Evolutionary conservation across 2,113 vertebrate genomes (phyloP).

Genomic region (Cololabis saira): DNA sequence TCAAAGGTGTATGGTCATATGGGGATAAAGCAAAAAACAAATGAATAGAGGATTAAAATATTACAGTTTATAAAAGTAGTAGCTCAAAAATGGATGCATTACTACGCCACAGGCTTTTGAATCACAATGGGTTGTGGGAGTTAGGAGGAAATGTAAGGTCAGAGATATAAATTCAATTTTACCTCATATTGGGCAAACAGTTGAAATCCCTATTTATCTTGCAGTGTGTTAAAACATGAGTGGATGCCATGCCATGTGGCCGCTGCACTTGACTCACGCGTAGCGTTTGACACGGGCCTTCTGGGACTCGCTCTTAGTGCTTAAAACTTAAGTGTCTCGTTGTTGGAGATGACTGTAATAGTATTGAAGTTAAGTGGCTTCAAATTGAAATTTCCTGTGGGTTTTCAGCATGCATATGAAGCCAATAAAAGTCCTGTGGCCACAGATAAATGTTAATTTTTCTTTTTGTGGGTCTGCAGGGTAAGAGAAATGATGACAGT

Average conservation of each 20-base stretch:
- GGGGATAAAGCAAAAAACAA: slow-evolving; percentile 17
- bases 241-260: slow-evolving; percentile 71
- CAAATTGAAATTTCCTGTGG: slow-evolving; percentile 75
- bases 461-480: slow-evolving; percentile 65
- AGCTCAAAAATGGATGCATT: slow-evolving; percentile 57
- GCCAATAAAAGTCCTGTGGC: slow-evolving; percentile 66
- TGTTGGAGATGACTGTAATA: slow-evolving; percentile 59
- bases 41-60: slow-evolving; percentile 45
- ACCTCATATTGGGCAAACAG: slow-evolving; percentile 73
- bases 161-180: slow-evolving; percentile 76
- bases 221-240: slow-evolving; percentile 65
- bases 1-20: slow-evolving; percentile 22
- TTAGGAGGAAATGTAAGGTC: slow-evolving; percentile 65
- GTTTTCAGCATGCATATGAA: slow-evolving; percentile 57
- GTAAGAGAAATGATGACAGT: slow-evolving; percentile 62
- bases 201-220: slow-evolving; percentile 66
- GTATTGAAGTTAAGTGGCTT: slow-evolving; percentile 68
- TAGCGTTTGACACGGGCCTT: slow-evolving; percentile 74
- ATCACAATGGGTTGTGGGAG: slow-evolving; percentile 65
- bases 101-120: slow-evolving; percentile 66
- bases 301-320: slow-evolving; percentile 65
- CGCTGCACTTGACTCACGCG: slow-evolving; percentile 70
- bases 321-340: slow-evolving; percentile 61
- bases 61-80: slow-evolving; percentile 47
- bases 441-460: slow-evolving; percentile 62